Base-by-base conservation (phyloP, 2,888 invertebrate species). In the Euphydryas editha region DNA sequence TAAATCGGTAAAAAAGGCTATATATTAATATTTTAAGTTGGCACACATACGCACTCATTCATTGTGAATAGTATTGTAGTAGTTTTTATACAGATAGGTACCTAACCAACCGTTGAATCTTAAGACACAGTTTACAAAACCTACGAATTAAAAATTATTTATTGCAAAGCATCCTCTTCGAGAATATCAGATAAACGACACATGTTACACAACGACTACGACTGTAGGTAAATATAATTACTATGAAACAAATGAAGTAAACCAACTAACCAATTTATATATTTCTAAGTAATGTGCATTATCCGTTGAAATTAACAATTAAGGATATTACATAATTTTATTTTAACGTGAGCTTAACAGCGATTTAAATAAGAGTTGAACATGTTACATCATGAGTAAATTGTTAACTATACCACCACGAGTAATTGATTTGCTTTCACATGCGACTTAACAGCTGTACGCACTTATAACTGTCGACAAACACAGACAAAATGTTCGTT, bases 51-150 rank as follows among this genome's bases (percentile, higher is more conserved):
- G 42, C 68, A 57, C 42, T 69, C 59, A 49, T 55, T 61, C 56
- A 49, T 44, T 42, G 46, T 65, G 30, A 58, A 56, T 47, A 47
- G 51, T 44, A 44, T 21, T 51, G 30, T 2, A 44, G 17, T 42
- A 51, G 21, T 51, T 13, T 49, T 49, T 49, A 24, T 24, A 49
- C 30, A 24, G 6, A 24, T 15, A 51, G 39, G 58, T 37, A 54
- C 18, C 59, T 65, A 62, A 58, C 65, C 64, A 67, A 65, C 51
- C 67, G 64, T 69, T 30, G 18, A 57, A n/a, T 49, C 64, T 64
- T 67, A 55, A 61, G 69, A 69, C 69, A 69, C 39, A 59, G 55
- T 56, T 65, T 65, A 55, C 65, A 59, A 65, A 61, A 51, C 49
- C 21, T 21, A 24, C 24, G 0, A 24, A 51, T 51, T 51, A 20